phyloP scores from a whole-genome alignment of 2,113 vertebrate species.

The Mugil cephalus region DNA sequence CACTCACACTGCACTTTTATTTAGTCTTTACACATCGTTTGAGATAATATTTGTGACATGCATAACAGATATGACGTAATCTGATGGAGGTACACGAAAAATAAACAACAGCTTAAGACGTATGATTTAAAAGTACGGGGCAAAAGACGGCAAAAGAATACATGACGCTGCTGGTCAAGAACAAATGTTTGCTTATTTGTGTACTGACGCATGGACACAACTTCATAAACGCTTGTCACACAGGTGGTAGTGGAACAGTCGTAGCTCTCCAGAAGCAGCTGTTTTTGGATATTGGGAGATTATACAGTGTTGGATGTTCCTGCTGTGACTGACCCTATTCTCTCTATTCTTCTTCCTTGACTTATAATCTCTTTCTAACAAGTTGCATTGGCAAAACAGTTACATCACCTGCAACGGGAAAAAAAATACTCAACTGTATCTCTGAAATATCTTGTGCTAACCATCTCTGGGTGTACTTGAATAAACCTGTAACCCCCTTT shows the following conservation, averaged over 20 bases:
- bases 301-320: no score
- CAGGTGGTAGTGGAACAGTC: background rate
- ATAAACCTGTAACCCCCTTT: background rate
- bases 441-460: background rate
- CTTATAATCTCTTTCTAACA: background rate
- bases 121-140: background rate
- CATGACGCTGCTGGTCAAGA: background rate
- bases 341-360: background rate
- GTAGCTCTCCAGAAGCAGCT: no score
- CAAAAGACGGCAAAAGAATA: no score
- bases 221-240: background rate
- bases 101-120: background rate
- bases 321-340: background rate
- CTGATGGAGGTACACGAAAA: background rate
- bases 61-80: background rate
- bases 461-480: background rate
- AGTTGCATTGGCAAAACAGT: constrained; percentile 23
- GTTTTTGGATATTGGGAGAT: no score
- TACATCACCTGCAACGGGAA: constrained; percentile 29
- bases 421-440: background rate
- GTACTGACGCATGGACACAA: constrained; percentile 3
- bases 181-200: background rate
- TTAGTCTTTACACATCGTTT: background rate
- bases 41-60: background rate
- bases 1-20: no score